Base-by-base conservation (phyloP, 37 sponge, comb jelly and placozoan species). In the Geodia barretti region DNA sequence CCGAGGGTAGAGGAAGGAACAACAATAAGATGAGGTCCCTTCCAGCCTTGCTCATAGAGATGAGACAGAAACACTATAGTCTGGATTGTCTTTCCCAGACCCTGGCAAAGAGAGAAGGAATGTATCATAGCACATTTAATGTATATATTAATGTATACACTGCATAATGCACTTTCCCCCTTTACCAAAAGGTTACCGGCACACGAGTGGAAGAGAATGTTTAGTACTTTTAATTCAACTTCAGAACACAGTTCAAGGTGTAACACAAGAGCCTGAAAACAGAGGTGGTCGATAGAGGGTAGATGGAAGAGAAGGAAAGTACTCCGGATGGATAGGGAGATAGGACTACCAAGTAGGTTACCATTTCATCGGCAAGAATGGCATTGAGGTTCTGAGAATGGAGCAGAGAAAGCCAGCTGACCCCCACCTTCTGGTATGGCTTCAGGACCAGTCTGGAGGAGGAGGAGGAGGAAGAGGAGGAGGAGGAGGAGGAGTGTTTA, bases 321-420 rank as follows among this genome's bases (percentile, higher is more conserved):
- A 40, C n/a, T n/a, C n/a, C n/a, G n/a, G n/a, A n/a, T n/a, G n/a
- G n/a, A n/a, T n/a, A n/a, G n/a, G n/a, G n/a, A n/a, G n/a, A n/a
- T n/a, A n/a, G n/a, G n/a, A n/a, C n/a, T n/a, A n/a, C n/a, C n/a
- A n/a, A n/a, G n/a, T n/a, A n/a, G n/a, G n/a, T 36, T 31, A 88
- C 88, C 88, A 88, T 88, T 58, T 88, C 88, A 68, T 88, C 88
- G 14, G 88, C 88, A 7, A 88, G 68, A 26, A 88, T 88, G 17
- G 76, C 88, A 68, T 88, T 88, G 78, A 88, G 73, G 39, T 82
- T 33, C 64, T 76, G 63, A 3, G 79, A 79, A 41, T 88, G 80
- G 26, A 88, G 72, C 17, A 75, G 72, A 34, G 39, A 64, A 41
- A 88, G 42, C 88, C 88, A 88, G 72, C 68, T 88, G 23, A 88